phyloP scores from a whole-genome alignment of 2,113 vertebrate genomes.

The Grantiella picta region DNA sequence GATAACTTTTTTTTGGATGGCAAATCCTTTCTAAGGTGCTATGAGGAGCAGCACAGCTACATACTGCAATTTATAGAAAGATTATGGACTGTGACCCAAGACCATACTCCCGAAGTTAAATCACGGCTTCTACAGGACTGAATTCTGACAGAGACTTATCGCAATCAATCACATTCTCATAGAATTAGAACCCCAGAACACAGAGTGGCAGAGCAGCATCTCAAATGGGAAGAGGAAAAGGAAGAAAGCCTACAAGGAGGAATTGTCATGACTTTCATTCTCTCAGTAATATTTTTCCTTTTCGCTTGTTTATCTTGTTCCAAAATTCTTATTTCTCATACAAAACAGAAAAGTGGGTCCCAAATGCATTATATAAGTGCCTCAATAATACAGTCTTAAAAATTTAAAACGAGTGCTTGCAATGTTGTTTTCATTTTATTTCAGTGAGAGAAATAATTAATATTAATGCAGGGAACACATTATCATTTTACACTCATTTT shows the following conservation, averaged over 20 bases:
- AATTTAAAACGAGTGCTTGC: not conserved
- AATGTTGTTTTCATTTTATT: not conserved
- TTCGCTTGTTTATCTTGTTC: not conserved
- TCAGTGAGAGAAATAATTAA: constrained; percentile 28
- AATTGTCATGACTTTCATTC: not conserved
- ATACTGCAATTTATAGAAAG: not conserved
- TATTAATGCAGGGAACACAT: constrained; percentile 11
- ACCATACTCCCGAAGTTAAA: not conserved
- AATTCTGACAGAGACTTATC: not conserved
- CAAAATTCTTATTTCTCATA: not conserved
- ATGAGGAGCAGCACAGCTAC: not conserved
- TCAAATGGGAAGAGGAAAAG: not conserved
- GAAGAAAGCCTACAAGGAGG: not conserved
- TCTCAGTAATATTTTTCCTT: not conserved
- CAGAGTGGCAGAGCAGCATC: not conserved
- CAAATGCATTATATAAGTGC: not conserved
- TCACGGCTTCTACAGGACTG: not conserved
- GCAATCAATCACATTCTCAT: not conserved
- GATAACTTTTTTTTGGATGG: not conserved
- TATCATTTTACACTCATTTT: constrained; percentile 11
- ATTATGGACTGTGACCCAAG: not conserved
- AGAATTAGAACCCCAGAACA: not conserved
- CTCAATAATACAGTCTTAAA: not conserved
- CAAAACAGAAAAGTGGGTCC: not conserved
- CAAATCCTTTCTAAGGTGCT: not conserved